Conservation (phyloP, 2,113 vertebrate genomes). For the Dromaius novaehollandiae region DNA sequence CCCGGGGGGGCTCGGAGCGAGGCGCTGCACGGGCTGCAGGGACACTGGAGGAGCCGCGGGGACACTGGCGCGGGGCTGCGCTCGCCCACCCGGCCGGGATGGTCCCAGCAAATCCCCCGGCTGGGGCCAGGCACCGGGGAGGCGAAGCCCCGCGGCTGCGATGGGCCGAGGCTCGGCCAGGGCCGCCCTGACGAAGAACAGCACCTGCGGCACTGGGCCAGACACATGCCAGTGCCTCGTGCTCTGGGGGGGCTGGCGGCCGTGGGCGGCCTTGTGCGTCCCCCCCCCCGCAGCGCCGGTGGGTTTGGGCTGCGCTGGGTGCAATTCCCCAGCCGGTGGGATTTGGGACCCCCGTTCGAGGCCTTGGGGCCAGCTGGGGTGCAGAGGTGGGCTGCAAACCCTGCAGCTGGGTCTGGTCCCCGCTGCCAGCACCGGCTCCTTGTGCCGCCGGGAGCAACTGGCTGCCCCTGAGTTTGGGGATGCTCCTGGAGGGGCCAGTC, state of each 20-base stretch:
- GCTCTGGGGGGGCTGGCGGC: accelerated
- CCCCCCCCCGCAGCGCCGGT: too few species aligned
- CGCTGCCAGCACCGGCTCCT: not conserved
- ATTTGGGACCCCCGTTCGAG: not conserved
- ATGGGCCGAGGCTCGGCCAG: not conserved
- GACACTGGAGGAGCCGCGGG: too few species aligned
- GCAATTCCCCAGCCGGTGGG: not conserved
- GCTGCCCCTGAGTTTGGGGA: not conserved
- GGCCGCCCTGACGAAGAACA: not conserved
- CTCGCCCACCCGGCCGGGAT: too few species aligned
- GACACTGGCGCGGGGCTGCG: too few species aligned
- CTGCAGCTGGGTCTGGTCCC: not conserved
- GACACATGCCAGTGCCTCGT: not conserved
- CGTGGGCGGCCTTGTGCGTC: too few species aligned
- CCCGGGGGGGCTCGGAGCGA: too few species aligned
- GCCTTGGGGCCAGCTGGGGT: not conserved
- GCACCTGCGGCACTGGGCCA: not conserved
- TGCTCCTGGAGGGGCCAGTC: accelerated
- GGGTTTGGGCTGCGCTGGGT: not conserved
- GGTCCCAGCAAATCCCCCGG: too few species aligned
- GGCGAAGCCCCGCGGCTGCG: too few species aligned
- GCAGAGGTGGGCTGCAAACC: too few species aligned
- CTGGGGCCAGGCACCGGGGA: too few species aligned
- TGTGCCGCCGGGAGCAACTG: not conserved
- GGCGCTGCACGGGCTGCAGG: too few species aligned